A percentile compares a stretch with the other conserved stretches of the same genome.
Evolutionary conservation across 2,888 invertebrate genomes (phyloP).

Genomic region (Agriotes lineatus): DNA sequence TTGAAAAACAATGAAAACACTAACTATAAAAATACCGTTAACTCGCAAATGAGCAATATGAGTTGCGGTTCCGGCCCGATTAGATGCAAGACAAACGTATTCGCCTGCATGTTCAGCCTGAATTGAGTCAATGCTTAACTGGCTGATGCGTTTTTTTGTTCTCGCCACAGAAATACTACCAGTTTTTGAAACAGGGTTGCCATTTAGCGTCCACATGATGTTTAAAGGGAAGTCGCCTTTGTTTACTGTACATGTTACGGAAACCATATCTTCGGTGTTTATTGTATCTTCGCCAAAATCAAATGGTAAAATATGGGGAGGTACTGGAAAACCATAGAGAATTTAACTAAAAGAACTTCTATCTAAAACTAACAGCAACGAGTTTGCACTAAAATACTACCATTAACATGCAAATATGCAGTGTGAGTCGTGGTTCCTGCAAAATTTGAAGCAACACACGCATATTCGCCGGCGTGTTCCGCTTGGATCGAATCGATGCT

Average conservation of each 20-base stretch:
- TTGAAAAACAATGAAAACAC: not conserved
- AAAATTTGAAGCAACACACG: constrained; percentile 73
- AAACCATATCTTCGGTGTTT: constrained; percentile 78
- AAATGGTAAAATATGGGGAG: constrained; percentile 71
- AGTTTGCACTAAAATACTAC: constrained; percentile 54
- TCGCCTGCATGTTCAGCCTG: constrained; percentile 73
- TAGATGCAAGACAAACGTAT: constrained; percentile 75
- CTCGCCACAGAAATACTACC: constrained; percentile 70
- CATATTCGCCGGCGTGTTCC: constrained; percentile 75
- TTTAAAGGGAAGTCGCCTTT: constrained; percentile 79
- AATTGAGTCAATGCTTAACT: constrained; percentile 74
- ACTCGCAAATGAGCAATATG: constrained; percentile 63
- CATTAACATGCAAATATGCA: constrained; percentile 67
- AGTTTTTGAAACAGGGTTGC: constrained; percentile 50
- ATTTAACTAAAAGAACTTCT: not conserved
- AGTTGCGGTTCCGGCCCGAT: constrained; percentile 65
- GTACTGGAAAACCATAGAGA: constrained; percentile 51
- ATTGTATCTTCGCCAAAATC: constrained; percentile 69
- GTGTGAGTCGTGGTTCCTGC: constrained; percentile 61
- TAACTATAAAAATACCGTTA: constrained; percentile 63
- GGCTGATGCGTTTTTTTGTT: constrained; percentile 68
- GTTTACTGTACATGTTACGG: constrained; percentile 75
- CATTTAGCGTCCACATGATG: constrained; percentile 73
- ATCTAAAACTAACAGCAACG: not conserved
- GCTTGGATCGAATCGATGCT: constrained; percentile 74